phyloP scores from a whole-genome alignment of 2,797 vertebrate genomes.

The Acanthurus lineatus region DNA sequence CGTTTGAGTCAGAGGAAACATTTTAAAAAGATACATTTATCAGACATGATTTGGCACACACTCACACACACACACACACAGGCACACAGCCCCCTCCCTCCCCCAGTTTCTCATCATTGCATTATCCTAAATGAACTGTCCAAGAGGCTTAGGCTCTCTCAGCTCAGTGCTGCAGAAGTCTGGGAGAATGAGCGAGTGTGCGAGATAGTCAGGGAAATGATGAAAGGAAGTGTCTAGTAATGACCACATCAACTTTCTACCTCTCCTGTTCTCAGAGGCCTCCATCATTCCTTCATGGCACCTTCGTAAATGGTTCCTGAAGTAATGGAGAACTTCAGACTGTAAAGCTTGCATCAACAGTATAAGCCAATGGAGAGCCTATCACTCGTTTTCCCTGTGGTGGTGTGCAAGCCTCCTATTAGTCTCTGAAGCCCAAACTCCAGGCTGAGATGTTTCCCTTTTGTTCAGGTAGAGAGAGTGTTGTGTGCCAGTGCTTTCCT shows the following conservation, averaged over 20 bases:
- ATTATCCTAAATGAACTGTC: constrained; percentile 84
- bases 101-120: constrained; percentile 74
- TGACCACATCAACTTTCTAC: constrained; percentile 72
- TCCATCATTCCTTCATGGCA: constrained; percentile 48
- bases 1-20: constrained; percentile 74
- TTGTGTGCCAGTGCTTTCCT: constrained; percentile 80
- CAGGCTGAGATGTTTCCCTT: constrained; percentile 76
- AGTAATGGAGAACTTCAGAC: constrained; percentile 70
- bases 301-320: constrained; percentile 65
- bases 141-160: constrained; percentile 75
- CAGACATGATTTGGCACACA: constrained; percentile 72
- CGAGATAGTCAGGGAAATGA: constrained; percentile 73
- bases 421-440: constrained; percentile 79
- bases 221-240: constrained; percentile 81
- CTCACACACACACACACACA: constrained; percentile 31
- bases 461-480: constrained; percentile 75
- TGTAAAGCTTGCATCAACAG: constrained; percentile 73
- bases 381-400: constrained; percentile 64
- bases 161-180: constrained; percentile 69
- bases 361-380: constrained; percentile 65
- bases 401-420: constrained; percentile 75
- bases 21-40: constrained; percentile 80
- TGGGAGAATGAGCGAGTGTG: constrained; percentile 63
- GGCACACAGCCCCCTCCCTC: constrained; percentile 24
- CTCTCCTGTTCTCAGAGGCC: constrained; percentile 68